Base-by-base conservation (phyloP, 2,797 vertebrate species). In the Graptemys geographica region DNA sequence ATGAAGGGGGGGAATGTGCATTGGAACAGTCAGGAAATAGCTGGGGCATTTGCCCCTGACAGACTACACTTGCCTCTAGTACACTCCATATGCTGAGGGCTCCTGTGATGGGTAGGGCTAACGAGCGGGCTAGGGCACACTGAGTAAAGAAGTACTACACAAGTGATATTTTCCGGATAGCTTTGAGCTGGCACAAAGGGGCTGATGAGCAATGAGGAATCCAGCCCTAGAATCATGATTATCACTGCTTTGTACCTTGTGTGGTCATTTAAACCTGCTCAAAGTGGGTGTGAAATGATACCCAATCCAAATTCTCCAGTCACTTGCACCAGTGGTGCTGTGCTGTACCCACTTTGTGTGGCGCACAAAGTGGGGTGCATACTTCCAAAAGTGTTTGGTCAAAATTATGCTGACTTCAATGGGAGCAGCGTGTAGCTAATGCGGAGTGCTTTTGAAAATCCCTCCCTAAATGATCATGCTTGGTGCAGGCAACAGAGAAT, bases 221-320 rank as follows among this genome's bases (percentile, higher is more conserved):
- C 31, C 12, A 18, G 59, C 31, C 13, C 6, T 62, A 33, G 59
- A 33, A 8, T 92, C 92, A 28, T 86, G 33, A 80, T 80, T 93
- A 88, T 7, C 62, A 52, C 37, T 92, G 79, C 31, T 96, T 86
- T 69, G 31, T 18, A 51, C 0, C 3, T 91, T 69, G 47, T 3
- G 74, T 56, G 6, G 41, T 8, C 21, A 90, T 92, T 79, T 86
- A 59, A 82, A 23, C 37, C 86, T 90, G 25, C 44, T 82, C 2
- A 31, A 82, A 55, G 28, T 79, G 55, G 2, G 3, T 15, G 52
- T 44, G 51, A 82, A 86, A 84, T 3, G 52, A 69, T 5, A 88
- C 28, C 90, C 0, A 0, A 11, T 72, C 44, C 90, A 47, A 84
- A 90, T 78, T 91, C 55, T 41, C 44, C 9, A 28, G 2, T 9